These are phyloP conservation scores for Felis chaus DNA, from an alignment of 2,113 vertebrate genomes.

Conservation along the genomic window DNA sequence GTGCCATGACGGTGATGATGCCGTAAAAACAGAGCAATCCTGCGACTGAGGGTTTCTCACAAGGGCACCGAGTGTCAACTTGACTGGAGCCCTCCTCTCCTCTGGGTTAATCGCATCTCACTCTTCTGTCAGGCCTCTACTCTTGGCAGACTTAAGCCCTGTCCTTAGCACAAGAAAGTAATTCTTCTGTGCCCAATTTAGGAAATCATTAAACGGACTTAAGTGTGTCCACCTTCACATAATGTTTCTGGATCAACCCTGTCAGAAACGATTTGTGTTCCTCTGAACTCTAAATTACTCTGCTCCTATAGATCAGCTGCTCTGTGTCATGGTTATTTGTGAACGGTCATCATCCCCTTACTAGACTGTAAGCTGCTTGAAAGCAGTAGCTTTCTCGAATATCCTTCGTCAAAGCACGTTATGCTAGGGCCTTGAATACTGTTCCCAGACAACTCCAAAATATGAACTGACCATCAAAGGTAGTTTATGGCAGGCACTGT, in stretches of 20 bases:
- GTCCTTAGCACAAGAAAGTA: not conserved
- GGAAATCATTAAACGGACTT: not conserved
- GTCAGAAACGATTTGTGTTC: not conserved
- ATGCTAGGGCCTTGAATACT: not conserved
- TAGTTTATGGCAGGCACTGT: not conserved
- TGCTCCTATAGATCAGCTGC: not conserved
- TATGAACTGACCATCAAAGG: not conserved
- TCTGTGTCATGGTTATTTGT: not conserved
- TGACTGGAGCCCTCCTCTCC: not conserved
- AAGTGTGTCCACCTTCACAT: not conserved
- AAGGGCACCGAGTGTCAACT: not conserved
- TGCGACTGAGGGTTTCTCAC: not conserved
- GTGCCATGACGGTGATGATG: not conserved
- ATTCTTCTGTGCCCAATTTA: not conserved
- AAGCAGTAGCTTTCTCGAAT: not conserved
- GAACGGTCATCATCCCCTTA: not conserved
- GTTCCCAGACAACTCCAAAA: not conserved
- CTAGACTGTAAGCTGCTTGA: not conserved
- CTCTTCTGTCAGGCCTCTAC: not conserved
- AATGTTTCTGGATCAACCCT: not conserved
- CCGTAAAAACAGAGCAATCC: not conserved
- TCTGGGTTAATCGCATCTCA: not conserved
- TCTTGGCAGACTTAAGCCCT: not conserved
- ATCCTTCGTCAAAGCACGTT: not conserved
- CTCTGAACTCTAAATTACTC: not conserved